These are phyloP conservation scores for Pseudolycoriella hygida DNA, from an alignment of 2,888 invertebrate genomes.

Conservation along the genomic window DNA sequence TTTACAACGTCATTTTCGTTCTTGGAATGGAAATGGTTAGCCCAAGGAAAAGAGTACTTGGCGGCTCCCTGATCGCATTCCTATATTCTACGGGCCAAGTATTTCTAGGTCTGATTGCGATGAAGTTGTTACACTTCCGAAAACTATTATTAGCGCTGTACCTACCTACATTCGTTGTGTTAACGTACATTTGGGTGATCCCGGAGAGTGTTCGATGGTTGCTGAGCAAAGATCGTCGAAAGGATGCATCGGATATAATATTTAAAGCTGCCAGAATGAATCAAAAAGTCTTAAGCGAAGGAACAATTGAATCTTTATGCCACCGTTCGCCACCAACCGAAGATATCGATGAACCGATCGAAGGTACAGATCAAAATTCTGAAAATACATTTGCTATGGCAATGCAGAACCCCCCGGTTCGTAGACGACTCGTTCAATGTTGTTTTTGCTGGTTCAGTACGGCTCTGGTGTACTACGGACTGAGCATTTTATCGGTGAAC, in stretches of 20 bases:
- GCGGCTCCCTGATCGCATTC: constrained; percentile 43
- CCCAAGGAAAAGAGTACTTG: constrained; percentile 44
- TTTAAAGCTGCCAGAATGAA: constrained; percentile 41
- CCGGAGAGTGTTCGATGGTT: constrained; percentile 55
- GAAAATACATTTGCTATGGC: no score
- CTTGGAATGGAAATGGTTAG: constrained; percentile 58
- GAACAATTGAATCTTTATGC: constrained; percentile 19
- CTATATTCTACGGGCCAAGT: constrained; percentile 47
- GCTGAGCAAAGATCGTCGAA: constrained; percentile 33
- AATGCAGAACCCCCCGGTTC: no score
- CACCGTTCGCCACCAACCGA: not conserved
- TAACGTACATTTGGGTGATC: constrained; percentile 40
- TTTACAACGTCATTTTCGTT: constrained; percentile 49
- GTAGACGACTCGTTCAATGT: no score
- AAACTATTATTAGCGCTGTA: constrained; percentile 38
- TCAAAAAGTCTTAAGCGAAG: constrained; percentile 31
- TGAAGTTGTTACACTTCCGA: constrained; percentile 44
- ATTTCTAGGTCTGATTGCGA: constrained; percentile 40
- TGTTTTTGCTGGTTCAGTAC: no score
- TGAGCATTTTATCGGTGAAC: no score
- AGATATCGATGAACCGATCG: no score
- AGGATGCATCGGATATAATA: constrained; percentile 34
- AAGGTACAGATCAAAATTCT: no score
- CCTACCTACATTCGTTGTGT: constrained; percentile 41
- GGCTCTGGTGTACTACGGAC: no score